These are phyloP conservation scores for Chitala chitala DNA, from an alignment of 2,113 vertebrate genomes.

Conservation along the genomic window DNA sequence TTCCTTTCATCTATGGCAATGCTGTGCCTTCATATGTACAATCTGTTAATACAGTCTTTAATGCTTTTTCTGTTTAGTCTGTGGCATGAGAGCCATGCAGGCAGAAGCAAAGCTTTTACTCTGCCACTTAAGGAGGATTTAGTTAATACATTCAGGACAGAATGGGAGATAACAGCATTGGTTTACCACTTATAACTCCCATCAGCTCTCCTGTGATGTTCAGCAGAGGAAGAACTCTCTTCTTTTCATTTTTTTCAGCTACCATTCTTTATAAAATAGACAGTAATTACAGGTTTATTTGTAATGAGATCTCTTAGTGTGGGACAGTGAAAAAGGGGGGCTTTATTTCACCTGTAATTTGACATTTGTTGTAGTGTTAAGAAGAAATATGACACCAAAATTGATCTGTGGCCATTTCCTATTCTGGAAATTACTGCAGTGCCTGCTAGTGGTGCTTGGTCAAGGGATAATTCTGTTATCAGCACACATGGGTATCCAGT, in stretches of 20 bases:
- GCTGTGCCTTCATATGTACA: too few species aligned
- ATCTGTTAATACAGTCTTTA: too few species aligned
- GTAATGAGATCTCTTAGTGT: constrained; percentile 28
- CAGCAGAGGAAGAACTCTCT: background rate
- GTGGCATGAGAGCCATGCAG: too few species aligned
- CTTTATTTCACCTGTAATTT: constrained; percentile 46
- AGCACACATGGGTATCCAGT: too few species aligned
- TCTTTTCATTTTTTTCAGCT: background rate
- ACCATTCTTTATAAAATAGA: background rate
- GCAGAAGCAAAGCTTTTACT: background rate
- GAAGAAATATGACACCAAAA: constrained; percentile 52
- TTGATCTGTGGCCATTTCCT: too few species aligned
- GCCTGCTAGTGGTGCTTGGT: too few species aligned
- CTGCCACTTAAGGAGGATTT: background rate
- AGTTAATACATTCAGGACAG: too few species aligned
- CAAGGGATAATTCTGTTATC: too few species aligned
- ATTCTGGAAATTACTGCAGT: background rate
- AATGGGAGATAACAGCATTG: too few species aligned
- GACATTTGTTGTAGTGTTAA: constrained; percentile 59
- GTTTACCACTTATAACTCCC: too few species aligned
- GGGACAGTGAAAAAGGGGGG: constrained; percentile 40
- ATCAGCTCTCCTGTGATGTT: background rate
- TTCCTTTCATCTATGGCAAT: too few species aligned
- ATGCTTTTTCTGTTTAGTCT: too few species aligned
- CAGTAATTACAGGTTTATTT: constrained; percentile 27